phyloP scores from a whole-genome alignment of 1,140 invertebrate genomes.

The Steinernema khuongi region DNA sequence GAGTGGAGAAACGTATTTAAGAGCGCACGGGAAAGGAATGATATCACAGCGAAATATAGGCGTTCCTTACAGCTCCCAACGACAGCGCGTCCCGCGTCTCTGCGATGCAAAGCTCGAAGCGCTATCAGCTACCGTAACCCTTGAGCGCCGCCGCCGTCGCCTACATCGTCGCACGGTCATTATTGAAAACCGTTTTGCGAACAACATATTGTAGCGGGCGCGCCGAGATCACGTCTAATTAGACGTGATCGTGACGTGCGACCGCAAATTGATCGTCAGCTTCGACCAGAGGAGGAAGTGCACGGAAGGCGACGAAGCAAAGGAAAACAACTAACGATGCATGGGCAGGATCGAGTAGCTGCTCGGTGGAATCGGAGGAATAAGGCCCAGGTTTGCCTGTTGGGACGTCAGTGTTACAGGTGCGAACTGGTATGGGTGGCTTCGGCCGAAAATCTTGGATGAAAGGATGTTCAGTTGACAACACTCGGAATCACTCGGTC shows the following conservation, averaged over 20 bases:
- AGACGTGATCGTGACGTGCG: neutral
- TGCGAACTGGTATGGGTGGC: constrained; percentile 2
- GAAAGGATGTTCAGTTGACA: neutral
- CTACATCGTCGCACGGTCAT: neutral
- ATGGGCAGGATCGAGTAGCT: constrained; percentile 10
- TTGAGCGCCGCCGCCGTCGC: neutral
- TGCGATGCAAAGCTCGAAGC: constrained; percentile 6
- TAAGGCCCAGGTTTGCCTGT: constrained; percentile 10
- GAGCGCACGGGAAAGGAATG: constrained; percentile 7
- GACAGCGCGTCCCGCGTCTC: constrained; percentile 11
- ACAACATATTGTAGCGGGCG: neutral
- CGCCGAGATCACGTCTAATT: constrained; percentile 1
- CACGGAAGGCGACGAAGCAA: neutral
- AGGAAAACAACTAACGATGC: neutral
- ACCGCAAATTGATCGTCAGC: neutral
- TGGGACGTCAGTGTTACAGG: constrained; percentile 5
- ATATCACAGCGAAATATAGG: constrained; percentile 15
- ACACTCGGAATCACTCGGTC: neutral
- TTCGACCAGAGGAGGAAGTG: neutral
- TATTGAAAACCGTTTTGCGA: neutral
- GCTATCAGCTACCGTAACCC: constrained; percentile 3
- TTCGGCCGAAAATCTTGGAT: constrained; percentile 7
- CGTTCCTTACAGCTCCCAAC: constrained; percentile 2
- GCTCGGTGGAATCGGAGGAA: neutral
- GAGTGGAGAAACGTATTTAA: constrained; percentile 5